phyloP scores from a whole-genome alignment of 2,113 vertebrate species.

The Pedetes capensis region DNA sequence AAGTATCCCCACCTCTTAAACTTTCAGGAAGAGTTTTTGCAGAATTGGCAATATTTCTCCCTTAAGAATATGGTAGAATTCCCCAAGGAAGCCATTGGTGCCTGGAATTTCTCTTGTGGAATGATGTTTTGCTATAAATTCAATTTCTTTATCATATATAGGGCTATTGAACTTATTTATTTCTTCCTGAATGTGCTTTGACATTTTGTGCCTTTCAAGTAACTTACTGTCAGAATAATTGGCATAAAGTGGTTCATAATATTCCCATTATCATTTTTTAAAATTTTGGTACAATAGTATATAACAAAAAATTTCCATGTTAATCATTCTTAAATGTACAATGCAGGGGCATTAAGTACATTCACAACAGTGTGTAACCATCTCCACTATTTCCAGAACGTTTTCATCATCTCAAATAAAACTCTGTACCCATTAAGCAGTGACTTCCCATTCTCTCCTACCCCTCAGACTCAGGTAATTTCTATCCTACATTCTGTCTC shows the following conservation, averaged over 20 bases:
- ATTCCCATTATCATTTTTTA: not conserved
- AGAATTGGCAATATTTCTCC: not conserved
- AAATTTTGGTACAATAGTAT: not conserved
- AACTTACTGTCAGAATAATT: conserved; percentile 13
- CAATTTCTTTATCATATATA: not conserved
- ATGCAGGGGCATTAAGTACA: not conserved
- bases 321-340: not conserved
- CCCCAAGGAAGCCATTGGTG: not conserved
- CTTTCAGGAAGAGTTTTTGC: not conserved
- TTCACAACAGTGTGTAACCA: not conserved
- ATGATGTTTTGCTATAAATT: not conserved
- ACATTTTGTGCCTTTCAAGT: not conserved
- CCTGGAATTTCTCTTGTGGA: not conserved
- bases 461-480: not conserved
- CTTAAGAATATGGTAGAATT: not conserved
- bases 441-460: not conserved
- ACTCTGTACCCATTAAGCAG: conserved; percentile 20
- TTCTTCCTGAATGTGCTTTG: not conserved
- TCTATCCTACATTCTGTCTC: not conserved
- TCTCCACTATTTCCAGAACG: not conserved
- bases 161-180: not conserved
- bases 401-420: no score
- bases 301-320: not conserved
- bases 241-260: not conserved
- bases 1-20: not conserved